Evolutionary conservation across 1,140 invertebrate genomes (phyloP), one percentile per base, ranked within the genome.

Genomic region (Trichomalopsis sarcophagae): DNA sequence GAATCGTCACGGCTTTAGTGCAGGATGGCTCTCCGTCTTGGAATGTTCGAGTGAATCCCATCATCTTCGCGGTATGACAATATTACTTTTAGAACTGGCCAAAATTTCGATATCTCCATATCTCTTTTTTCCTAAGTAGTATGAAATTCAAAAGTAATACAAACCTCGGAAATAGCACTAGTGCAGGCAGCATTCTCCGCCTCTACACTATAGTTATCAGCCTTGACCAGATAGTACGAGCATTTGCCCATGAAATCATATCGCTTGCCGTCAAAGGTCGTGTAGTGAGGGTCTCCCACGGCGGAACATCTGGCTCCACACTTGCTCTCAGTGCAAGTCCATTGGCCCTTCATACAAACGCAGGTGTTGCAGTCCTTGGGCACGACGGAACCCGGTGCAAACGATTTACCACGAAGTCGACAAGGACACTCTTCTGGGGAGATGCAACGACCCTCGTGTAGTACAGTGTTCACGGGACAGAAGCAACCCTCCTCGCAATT

Each of bases 171-270:
- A 68, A 97, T 95, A 30, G 95, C 94, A 5, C 97, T 97, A 66
- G 96, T 95, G 89, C 97, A 98, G 1, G 96, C 95, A 0, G 96
- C 95, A 90, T 98, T 98, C 91, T 98, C 97, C 1, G 95, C 96
- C 89, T 97, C 96, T 33, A 98, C 94, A 0, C 95, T 95, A 87
- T 96, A 95, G 87, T 96, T 95, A 0, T 93, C 88, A 0, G 93
- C 93, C 87, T 96, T 95, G 1, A 98, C 92, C 69, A 98, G 90
- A 89, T 97, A 96, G 90, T 98, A 98, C 0, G 95, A 95, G 92
- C 98, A 98, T 86, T 96, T 96, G 13, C 97, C 97, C 96, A 98
- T 97, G 90, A 98, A 98, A 91, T 98, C 96, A 90, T 95, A 98
- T 11, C 94, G 94, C 82, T 95, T 95, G 0, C 97, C 97, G 92